Conservation (phyloP, 2,113 vertebrate genomes). For the Phasianus colchicus region DNA sequence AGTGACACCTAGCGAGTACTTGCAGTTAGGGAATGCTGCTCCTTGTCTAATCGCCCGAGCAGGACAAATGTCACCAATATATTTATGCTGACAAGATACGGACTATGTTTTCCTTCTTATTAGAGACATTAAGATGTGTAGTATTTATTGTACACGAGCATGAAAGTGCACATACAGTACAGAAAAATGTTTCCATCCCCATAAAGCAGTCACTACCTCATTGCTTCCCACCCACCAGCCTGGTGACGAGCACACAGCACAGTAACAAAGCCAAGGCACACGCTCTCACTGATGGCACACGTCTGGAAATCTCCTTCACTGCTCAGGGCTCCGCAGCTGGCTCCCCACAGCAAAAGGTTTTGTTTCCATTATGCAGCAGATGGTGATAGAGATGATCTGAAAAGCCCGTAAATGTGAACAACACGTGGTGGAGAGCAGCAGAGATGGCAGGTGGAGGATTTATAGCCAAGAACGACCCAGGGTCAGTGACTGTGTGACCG, state of each 20-base stretch:
- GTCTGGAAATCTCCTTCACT: neutral
- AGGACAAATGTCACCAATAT: neutral
- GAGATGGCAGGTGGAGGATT: constrained; percentile 37
- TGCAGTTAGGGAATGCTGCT: neutral
- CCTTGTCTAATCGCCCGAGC: neutral
- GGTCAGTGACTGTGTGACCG: constrained; percentile 24
- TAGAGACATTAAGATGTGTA: neutral
- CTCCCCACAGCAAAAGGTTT: constrained; percentile 24
- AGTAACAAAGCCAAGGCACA: neutral
- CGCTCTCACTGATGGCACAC: neutral
- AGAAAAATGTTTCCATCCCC: fast-evolving
- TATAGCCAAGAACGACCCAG: constrained; percentile 30
- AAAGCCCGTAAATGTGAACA: constrained; percentile 38
- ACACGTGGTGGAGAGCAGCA: constrained; percentile 27
- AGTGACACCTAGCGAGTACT: constrained; percentile 75
- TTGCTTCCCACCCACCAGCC: neutral
- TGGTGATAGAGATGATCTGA: constrained; percentile 53
- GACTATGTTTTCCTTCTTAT: neutral
- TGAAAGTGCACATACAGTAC: neutral
- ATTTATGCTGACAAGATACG: neutral
- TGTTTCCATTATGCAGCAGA: constrained; percentile 53
- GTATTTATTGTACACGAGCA: neutral
- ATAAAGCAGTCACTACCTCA: neutral
- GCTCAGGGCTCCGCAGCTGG: neutral
- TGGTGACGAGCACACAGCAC: neutral